Base-by-base conservation (phyloP, 2,797 vertebrate species). In the Enteromius anoplus region DNA sequence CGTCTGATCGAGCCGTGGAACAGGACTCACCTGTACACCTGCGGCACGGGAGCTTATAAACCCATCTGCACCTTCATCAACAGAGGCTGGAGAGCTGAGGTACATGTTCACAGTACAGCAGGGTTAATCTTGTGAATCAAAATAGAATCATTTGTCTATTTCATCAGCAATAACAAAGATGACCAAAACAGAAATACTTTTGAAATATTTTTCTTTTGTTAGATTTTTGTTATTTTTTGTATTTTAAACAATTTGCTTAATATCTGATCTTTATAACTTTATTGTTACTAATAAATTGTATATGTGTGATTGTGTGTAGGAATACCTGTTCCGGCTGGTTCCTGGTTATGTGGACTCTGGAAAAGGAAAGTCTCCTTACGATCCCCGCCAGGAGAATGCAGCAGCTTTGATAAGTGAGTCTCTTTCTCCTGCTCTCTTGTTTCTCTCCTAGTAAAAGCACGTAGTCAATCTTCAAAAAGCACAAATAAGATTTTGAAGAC, bases 61-160 rank as follows among this genome's bases (percentile, higher is more conserved):
- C 93, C 93, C 14, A 86, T 93, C 77, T 94, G 93, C 75, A 92
- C 90, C 49, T 92, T 92, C 49, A 87, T 94, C 88, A 93, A 94
- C 87, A 88, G 93, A 58, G 93, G 93, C 40, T 94, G 93, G 93
- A 91, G 90, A 79, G 92, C 93, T 23, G 92, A 94, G 91, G 93
- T 94, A 60, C 69, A 17, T 49, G 8, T 19, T 49, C 10, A 32
- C 42, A 19, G 23, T 71, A 17, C 17, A 21, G 70, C 45, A 12
- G 3, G 32, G 9, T 51, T 32, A 0, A 72, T 72, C 19, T 51
- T 34, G 45, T 29, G 23, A 49, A 29, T 29, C 14, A 29, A 70
- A 26, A 26, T 26, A 4, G 42, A 26, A 26, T 15, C 0, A 2
- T 26, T 45, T 70, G 45, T 70, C 2, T 15, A 15, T 47, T 72